Evolutionary conservation across 2,888 invertebrate species (phyloP).

Genomic region (Pedicia rivosa): DNA sequence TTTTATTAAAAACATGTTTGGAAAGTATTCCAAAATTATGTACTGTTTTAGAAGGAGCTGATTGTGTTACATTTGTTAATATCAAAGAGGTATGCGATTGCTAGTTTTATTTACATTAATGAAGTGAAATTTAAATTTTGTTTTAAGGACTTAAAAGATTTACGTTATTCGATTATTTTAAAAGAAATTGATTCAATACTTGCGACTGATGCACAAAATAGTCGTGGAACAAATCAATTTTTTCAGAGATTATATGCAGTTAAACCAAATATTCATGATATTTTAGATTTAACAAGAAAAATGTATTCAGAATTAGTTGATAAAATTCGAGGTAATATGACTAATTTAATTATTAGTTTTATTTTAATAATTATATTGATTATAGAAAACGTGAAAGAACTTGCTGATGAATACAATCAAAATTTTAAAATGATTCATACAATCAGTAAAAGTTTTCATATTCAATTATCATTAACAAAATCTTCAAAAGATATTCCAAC

Average conservation of each 20-base stretch:
- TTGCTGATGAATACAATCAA: constrained; percentile 45
- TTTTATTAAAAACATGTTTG: constrained; percentile 61
- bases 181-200: constrained; percentile 31
- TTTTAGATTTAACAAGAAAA: constrained; percentile 68
- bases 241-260: constrained; percentile 54
- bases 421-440: constrained; percentile 52
- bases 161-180: constrained; percentile 8
- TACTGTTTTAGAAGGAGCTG: constrained; percentile 15
- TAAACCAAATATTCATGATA: constrained; percentile 54
- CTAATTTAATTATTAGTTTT: too few species aligned
- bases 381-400: too few species aligned
- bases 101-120: too few species aligned
- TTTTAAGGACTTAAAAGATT: constrained; percentile 8
- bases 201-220: constrained; percentile 38
- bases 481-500: too few species aligned
- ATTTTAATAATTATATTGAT: too few species aligned
- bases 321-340: constrained; percentile 45
- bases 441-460: constrained; percentile 59
- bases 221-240: constrained; percentile 36
- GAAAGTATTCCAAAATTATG: constrained; percentile 50
- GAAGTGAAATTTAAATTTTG: too few species aligned
- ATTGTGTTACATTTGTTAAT: constrained; percentile 3
- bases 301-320: constrained; percentile 76
- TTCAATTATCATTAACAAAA: constrained; percentile 43
- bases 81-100: too few species aligned